Percentiles rank a stretch among this genome's conserved stretches.
Evolutionary conservation across 2,797 vertebrate genomes (phyloP).

Genomic region (Oreochromis grahami): DNA sequence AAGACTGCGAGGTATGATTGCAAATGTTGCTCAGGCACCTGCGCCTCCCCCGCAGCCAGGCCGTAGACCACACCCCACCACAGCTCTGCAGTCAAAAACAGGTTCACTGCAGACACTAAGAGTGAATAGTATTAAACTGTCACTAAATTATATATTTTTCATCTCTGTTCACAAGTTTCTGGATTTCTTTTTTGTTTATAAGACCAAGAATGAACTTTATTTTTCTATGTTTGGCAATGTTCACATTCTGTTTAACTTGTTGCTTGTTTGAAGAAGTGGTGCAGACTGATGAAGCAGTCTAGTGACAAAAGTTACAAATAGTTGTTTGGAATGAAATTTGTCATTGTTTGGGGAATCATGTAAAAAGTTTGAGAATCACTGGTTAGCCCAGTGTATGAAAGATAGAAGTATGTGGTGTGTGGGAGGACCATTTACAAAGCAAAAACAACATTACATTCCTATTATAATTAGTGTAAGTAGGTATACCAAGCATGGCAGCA

Average conservation of each 20-base stretch:
- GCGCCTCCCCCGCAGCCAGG: not conserved
- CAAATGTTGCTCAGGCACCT: fast-evolving
- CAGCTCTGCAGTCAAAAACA: not conserved
- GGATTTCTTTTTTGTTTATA: not conserved
- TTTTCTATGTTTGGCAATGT: fast-evolving
- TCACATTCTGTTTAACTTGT: not conserved
- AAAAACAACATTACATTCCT: not conserved
- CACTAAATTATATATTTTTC: not conserved
- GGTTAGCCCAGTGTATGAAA: not conserved
- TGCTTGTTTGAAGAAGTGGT: not conserved
- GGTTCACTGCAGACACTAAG: not conserved
- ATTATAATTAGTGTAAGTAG: not conserved
- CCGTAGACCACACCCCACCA: not conserved
- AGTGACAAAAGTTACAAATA: not conserved
- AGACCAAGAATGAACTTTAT: not conserved
- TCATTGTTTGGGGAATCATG: not conserved
- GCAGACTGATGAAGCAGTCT: not conserved
- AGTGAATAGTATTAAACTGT: not conserved
- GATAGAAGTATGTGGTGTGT: not conserved
- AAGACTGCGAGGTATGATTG: not conserved
- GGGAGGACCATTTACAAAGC: not conserved
- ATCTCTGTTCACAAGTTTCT: not conserved
- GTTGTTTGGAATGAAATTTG: not conserved
- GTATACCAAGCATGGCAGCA: not conserved
- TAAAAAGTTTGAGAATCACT: not conserved